Base-by-base conservation (phyloP, 92 coral and sea anemone genomes). In the Phenganax marumi region DNA sequence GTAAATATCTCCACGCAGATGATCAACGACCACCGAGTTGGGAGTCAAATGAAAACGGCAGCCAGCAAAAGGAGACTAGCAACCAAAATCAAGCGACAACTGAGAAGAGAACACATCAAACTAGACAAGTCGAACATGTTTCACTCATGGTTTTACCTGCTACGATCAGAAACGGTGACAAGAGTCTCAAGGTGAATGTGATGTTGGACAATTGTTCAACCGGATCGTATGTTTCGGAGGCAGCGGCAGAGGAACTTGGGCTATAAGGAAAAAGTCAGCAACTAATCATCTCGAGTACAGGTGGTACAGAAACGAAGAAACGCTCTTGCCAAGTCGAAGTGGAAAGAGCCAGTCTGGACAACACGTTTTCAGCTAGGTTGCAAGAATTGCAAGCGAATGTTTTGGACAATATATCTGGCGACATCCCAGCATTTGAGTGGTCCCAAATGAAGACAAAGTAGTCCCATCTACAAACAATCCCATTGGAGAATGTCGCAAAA, bases 131-230 rank as follows among this genome's bases (percentile, higher is more conserved):
- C 2, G 74, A 68, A 21, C 8, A 23, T 47, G 52, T 68, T 23
- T 68, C 74, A n/a, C 74, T 68, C 16, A 68, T 68, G 74, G 74
- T 68, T 16, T 47, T 68, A 47, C 74, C 74, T 16, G 50, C 74
- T 16, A 26, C 33, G 49, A 68, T 68, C 33, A 5, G 52, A 6
- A 33, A 23, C 2, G 50, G 50, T 0, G 23, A 5, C 16, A 68
- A 47, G 12, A 25, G 18, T 23, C 12, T 68, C 8, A 68, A 16
- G 52, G 74, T 68, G n/a, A 68, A 68, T 68, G 74, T 68, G 8
- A 68, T 68, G 74, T 14, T 68, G 17, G 74, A 47, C 74, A 33
- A 33, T 10, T 68, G 74, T 68, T 68, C 74, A 33, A 75, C 80
- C 21, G 80, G 80, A 2, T 75, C 65, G 16, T 75, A 75, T 23